These are phyloP conservation scores for Hippasteria phrygiana DNA, from an alignment of 53 echinoderm and acorn worm species.

Conservation along the genomic window DNA sequence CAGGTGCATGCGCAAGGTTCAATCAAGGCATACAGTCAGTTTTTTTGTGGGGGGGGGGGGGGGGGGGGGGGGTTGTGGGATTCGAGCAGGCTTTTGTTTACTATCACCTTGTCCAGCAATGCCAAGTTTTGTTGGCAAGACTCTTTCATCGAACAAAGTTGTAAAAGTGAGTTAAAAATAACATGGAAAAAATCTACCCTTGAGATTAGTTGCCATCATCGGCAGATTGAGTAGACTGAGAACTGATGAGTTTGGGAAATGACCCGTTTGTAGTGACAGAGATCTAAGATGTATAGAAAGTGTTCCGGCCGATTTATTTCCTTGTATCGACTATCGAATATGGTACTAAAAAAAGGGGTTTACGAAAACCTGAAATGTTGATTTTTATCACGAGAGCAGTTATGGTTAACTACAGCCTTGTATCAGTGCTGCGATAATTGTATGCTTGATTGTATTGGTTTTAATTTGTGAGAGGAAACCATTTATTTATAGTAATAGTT, in stretches of 20 bases:
- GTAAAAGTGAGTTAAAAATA: not conserved
- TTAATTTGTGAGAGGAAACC: too few relatives aligned
- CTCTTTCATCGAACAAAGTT: not conserved
- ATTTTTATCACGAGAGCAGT: too few relatives aligned
- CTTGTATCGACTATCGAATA: too few relatives aligned
- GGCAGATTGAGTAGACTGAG: constrained; percentile 17
- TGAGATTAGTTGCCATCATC: constrained; percentile 36
- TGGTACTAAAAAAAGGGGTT: too few relatives aligned
- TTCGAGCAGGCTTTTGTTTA: not conserved
- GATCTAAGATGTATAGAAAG: not conserved
- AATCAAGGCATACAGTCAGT: not conserved
- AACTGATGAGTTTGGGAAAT: constrained; percentile 44
- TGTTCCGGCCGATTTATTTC: not conserved
- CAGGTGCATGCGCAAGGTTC: not conserved
- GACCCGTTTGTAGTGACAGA: constrained; percentile 39
- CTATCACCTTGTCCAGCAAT: not conserved
- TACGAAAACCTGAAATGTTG: too few relatives aligned
- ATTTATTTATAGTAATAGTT: too few relatives aligned
- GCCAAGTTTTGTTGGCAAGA: not conserved
- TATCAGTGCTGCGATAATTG: too few relatives aligned
- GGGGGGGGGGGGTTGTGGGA: too few relatives aligned
- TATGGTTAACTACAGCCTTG: too few relatives aligned
- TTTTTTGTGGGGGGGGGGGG: not conserved
- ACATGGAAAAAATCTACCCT: not conserved
- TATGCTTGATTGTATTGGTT: too few relatives aligned